Evolutionary conservation across 2,888 invertebrate species (phyloP).

Genomic region (Epsilonema sp.): DNA sequence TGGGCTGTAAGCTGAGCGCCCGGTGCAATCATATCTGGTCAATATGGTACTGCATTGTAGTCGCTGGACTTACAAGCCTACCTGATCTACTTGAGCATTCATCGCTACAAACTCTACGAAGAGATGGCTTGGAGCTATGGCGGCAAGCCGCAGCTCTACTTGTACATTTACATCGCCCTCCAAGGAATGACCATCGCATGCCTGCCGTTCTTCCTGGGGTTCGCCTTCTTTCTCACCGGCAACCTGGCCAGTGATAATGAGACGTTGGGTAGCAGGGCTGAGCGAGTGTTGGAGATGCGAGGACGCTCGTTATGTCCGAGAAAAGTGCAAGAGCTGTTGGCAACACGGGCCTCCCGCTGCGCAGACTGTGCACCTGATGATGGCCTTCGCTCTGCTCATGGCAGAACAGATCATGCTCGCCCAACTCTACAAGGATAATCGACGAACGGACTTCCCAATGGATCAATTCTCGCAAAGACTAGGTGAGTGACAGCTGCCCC

Average conservation of each 20-base stretch:
- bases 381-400: slow-evolving; percentile 57
- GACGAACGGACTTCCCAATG: no score
- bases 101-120: slow-evolving; percentile 23
- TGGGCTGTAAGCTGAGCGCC: slow-evolving; percentile 14
- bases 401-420: slow-evolving; percentile 65
- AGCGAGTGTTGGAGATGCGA: slow-evolving; percentile 15
- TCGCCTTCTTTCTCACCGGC: slow-evolving; percentile 44
- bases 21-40: slow-evolving; percentile 53
- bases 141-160: slow-evolving; percentile 46
- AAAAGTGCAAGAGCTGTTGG: slow-evolving; percentile 31
- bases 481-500: no score
- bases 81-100: slow-evolving; percentile 23
- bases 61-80: slow-evolving; percentile 45
- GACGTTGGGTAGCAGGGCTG: slow-evolving; percentile 46
- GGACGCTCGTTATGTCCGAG: neutral
- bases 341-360: slow-evolving; percentile 61
- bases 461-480: no score
- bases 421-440: slow-evolving; percentile 48
- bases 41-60: slow-evolving; percentile 54
- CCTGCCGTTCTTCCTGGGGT: slow-evolving; percentile 52
- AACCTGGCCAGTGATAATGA: slow-evolving; percentile 73
- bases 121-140: slow-evolving; percentile 29
- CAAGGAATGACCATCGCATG: slow-evolving; percentile 50
- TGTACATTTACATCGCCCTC: slow-evolving; percentile 52
- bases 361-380: slow-evolving; percentile 57